Base-by-base conservation (phyloP, 2,888 invertebrate species). In the Cryptus armator region DNA sequence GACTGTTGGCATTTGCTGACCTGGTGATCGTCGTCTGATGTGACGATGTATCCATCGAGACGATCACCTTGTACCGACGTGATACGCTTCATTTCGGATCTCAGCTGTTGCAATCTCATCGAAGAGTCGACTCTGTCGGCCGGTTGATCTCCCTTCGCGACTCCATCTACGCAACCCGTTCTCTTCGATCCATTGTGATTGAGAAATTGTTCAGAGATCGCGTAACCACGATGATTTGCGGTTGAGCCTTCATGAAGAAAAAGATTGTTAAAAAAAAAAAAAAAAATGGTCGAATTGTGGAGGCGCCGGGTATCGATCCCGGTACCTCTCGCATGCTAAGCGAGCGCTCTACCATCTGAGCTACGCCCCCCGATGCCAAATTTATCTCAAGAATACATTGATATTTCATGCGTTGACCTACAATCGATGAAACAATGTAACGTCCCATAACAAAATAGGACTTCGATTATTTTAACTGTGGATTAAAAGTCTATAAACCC, bases 21-120 rank as follows among this genome's bases (percentile, higher is more conserved):
- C 95, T 97, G 96, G 94, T 98, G 98, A 90, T 97, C 97, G 92
- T 98, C 98, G 84, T 96, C 96, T 74, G 96, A 96, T 71, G 97
- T 97, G 75, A 98, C 94, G 76, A 98, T 95, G 89, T 97, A 97
- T 0, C 97, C 98, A 89, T 97, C 96, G 9, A 97, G 91, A 2
- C 94, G 90, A 32, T 94, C 92, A 10, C 94, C 95, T 83, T 94
- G 93, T n/a, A 95, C 91, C 7, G 93, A 90, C 16, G 94, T 92
- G 43, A 94, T 92, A 10, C 93, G 94, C 43, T 86, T 89, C 95
- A 96, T 95, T 86, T 94, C 93, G 3, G 93, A 89, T 85, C 95
- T 92, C 43, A 96, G 90, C 81, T 91, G 91, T 67, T 89, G 90
- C 48, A 95, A 88, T 86, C 93, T 89, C 68, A 90, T 51, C 46